These are phyloP conservation scores for Monochamus saltuarius DNA, from an alignment of 1,140 invertebrate species.

Conservation along the genomic window DNA sequence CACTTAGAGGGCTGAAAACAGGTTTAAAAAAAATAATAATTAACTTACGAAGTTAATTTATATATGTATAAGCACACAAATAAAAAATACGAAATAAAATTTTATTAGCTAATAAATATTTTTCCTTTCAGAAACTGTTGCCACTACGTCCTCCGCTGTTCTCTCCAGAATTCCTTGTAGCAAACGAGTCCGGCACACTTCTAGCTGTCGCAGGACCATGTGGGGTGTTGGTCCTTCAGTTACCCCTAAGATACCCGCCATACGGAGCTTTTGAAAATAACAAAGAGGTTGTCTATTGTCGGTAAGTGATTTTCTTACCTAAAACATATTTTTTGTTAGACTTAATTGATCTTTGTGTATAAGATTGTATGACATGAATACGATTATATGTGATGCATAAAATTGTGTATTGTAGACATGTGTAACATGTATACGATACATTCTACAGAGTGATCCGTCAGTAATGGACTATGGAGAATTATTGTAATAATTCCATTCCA, in stretches of 20 bases:
- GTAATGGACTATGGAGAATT: too few relatives aligned
- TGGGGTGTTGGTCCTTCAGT: slow-evolving; percentile 45
- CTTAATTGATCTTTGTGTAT: neutral
- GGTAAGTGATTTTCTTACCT: slow-evolving; percentile 37
- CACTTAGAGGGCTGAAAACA: too few relatives aligned
- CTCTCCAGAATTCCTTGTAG: slow-evolving; percentile 39
- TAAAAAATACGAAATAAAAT: too few relatives aligned
- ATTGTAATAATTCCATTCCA: too few relatives aligned
- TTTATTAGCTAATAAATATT: slow-evolving; percentile 36
- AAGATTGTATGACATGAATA: neutral
- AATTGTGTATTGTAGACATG: too few relatives aligned
- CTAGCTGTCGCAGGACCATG: slow-evolving; percentile 41
- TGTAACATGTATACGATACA: too few relatives aligned
- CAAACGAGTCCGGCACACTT: slow-evolving; percentile 43
- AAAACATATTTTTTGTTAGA: neutral
- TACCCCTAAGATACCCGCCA: slow-evolving; percentile 44
- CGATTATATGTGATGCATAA: too few relatives aligned
- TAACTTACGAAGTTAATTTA: too few relatives aligned
- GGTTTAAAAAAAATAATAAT: too few relatives aligned
- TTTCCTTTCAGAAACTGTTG: slow-evolving; percentile 45
- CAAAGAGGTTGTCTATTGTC: slow-evolving; percentile 49
- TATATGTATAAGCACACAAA: too few relatives aligned
- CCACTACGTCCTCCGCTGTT: slow-evolving; percentile 44
- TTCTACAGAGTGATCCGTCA: too few relatives aligned
- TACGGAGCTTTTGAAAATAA: slow-evolving; percentile 46